phyloP scores from a whole-genome alignment of 1,140 invertebrate species.

The Drosophila navojoa region DNA sequence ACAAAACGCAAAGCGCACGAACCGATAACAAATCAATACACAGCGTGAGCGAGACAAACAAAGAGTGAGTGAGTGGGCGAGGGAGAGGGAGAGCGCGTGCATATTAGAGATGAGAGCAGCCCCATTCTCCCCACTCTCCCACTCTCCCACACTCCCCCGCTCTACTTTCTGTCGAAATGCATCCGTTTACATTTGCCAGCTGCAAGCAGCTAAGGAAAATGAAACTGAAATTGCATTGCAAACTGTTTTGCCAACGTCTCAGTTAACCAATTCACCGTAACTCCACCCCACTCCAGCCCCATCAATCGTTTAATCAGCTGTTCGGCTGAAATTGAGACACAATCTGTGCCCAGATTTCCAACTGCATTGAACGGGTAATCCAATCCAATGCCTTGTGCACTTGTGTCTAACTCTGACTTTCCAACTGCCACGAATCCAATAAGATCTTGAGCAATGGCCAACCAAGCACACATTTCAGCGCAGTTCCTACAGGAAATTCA shows the following conservation, averaged over 20 bases:
- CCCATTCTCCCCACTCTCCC: neutral
- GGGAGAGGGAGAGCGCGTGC: neutral
- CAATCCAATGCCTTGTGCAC: conserved; percentile 11
- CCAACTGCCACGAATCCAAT: neutral
- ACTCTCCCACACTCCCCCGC: neutral
- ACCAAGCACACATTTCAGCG: too few relatives aligned
- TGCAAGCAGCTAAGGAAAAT: neutral
- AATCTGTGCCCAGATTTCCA: conserved; percentile 2
- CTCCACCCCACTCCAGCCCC: neutral
- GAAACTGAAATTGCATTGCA: too few relatives aligned
- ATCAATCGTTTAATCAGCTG: conserved; percentile 2
- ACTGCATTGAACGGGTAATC: neutral
- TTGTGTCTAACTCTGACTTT: neutral
- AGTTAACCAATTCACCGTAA: conserved; percentile 12
- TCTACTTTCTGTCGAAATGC: conserved; percentile 15
- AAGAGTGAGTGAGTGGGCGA: neutral
- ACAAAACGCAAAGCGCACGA: conserved; percentile 19
- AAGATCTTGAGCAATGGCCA: too few relatives aligned
- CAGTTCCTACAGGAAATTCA: too few relatives aligned
- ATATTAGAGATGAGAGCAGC: neutral
- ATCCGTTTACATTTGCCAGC: conserved; percentile 28
- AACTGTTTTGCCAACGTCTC: conserved; percentile 31
- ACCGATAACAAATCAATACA: conserved; percentile 50
- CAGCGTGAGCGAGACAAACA: neutral
- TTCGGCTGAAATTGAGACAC: conserved; percentile 32